Conservation (phyloP, 2,113 vertebrate species). For the Tauraco erythrolophus region DNA sequence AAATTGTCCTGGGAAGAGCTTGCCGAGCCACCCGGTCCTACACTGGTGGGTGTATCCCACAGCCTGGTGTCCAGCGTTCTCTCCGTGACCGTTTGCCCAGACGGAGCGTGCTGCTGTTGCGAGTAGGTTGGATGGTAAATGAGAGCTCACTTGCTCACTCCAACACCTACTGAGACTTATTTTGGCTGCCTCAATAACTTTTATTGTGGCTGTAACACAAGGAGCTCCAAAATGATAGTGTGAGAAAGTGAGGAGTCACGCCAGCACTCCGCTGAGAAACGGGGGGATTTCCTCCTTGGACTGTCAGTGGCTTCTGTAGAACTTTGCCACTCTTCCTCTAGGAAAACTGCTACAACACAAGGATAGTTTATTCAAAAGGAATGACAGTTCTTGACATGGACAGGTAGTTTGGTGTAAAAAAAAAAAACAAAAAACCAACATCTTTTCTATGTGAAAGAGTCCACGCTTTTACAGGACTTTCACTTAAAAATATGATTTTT, state of each 20-base stretch:
- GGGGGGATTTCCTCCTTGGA: neutral
- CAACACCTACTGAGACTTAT: accelerated
- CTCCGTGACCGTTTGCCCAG: accelerated
- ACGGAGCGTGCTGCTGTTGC: neutral
- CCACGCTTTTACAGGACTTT: neutral
- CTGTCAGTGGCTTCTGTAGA: neutral
- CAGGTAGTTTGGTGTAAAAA: neutral
- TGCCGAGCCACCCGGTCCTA: neutral
- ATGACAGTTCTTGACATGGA: neutral
- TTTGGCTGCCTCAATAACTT: neutral
- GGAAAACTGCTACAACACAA: neutral
- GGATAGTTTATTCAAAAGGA: neutral
- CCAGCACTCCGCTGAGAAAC: neutral
- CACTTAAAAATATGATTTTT: neutral
- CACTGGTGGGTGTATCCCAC: accelerated
- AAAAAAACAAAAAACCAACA: neutral
- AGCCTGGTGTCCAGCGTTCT: neutral
- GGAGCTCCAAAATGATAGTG: neutral
- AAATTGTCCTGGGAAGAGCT: neutral
- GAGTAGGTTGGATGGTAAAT: neutral
- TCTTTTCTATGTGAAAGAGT: neutral
- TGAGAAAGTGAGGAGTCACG: accelerated
- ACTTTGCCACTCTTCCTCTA: neutral
- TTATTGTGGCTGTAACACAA: neutral
- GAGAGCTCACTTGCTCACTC: neutral